Evolutionary conservation across 2,113 vertebrate species (phyloP).

Genomic region (Perca flavescens): DNA sequence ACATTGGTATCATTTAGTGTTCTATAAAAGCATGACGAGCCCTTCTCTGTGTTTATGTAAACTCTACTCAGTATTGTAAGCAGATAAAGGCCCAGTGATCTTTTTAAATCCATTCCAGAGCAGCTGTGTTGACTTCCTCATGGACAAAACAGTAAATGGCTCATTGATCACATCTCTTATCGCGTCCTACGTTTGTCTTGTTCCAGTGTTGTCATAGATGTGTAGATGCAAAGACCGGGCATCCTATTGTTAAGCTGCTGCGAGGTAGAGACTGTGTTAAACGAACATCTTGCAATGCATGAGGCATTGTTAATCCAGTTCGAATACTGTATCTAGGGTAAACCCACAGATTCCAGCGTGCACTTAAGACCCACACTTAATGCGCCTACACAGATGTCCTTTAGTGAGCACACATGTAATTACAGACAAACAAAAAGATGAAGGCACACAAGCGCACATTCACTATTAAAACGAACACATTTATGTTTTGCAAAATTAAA

Average conservation of each 20-base stretch:
- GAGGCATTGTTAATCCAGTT: conserved; percentile 73
- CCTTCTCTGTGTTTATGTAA: conserved; percentile 46
- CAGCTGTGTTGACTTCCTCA: conserved; percentile 11
- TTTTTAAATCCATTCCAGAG: conserved; percentile 62
- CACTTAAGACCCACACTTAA: conserved; percentile 46
- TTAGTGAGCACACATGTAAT: not conserved
- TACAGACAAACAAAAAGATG: conserved; percentile 5
- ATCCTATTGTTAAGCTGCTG: conserved; percentile 34
- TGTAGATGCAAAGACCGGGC: conserved; percentile 6
- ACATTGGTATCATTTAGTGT: conserved; percentile 4
- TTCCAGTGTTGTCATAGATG: not conserved
- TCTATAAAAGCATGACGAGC: conserved; percentile 36
- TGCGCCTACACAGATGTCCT: conserved; percentile 59
- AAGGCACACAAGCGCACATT: not conserved
- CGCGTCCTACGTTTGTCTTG: conserved; percentile 27
- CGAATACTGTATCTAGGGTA: conserved; percentile 69
- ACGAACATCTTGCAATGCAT: conserved; percentile 59
- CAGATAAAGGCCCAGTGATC: conserved; percentile 66
- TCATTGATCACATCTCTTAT: conserved; percentile 44
- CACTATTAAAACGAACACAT: not conserved
- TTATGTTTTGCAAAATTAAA: conserved; percentile 4
- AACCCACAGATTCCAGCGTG: conserved; percentile 54
- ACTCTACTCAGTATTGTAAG: conserved; percentile 60
- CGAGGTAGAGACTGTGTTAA: conserved; percentile 54
- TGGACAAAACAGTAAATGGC: conserved; percentile 34